phyloP scores from a whole-genome alignment of 2,113 vertebrate genomes.

The Pelobates fuscus region DNA sequence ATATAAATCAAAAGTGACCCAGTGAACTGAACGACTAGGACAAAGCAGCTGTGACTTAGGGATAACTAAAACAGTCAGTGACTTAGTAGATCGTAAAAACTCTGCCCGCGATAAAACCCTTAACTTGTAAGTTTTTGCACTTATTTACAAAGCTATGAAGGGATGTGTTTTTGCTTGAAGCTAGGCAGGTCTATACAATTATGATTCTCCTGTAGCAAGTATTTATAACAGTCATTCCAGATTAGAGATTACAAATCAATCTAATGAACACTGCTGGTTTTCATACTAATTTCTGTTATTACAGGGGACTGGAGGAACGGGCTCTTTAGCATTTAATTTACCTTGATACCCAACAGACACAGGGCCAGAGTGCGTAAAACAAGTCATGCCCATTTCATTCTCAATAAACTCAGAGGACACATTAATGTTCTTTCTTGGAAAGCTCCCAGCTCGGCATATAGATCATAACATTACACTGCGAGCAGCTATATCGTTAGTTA shows the following conservation, averaged over 20 bases:
- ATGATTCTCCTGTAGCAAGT: neutral
- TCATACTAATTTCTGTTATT: neutral
- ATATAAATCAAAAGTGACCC: too few relatives aligned
- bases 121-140: too few relatives aligned
- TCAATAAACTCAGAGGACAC: slow-evolving; percentile 14
- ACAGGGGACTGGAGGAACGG: neutral
- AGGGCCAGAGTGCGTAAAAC: slow-evolving; percentile 1
- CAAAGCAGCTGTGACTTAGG: too few relatives aligned
- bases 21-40: too few relatives aligned
- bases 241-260: slow-evolving; percentile 6
- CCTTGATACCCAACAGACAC: neutral
- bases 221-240: neutral
- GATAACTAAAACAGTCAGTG: too few relatives aligned
- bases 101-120: too few relatives aligned
- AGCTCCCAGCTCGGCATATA: slow-evolving; percentile 17
- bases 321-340: slow-evolving; percentile 3
- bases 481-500: neutral
- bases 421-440: slow-evolving; percentile 33
- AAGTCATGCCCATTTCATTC: slow-evolving; percentile 24
- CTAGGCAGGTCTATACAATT: neutral
- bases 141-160: too few relatives aligned
- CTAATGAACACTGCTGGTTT: neutral
- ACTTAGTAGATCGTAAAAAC: too few relatives aligned
- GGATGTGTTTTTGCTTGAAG: neutral
- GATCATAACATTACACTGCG: slow-evolving; percentile 17